Base-by-base conservation (phyloP, 2,113 vertebrate genomes). In the Ceyx margarethae region DNA sequence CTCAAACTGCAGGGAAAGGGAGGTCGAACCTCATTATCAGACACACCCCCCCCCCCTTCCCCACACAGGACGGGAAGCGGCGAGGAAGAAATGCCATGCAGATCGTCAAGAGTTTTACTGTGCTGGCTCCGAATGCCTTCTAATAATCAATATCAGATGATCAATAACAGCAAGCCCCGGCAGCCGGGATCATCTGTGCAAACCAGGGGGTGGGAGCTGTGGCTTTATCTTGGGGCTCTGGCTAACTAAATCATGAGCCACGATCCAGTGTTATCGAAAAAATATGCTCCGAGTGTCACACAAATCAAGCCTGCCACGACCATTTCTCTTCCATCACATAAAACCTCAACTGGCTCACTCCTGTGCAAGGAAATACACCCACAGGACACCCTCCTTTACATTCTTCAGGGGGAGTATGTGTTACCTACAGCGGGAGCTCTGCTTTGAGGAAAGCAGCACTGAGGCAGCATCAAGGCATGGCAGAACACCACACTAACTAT, bases 131-230 rank as follows among this genome's bases (percentile, higher is more conserved):
- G 3, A 61, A 66, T 10, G 60, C 51, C 58, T 53, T 65, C 37
- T 5, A 77, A 50, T 94, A 95, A 94, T 95, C 95, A 79, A 76
- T 92, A 92, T 92, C 92, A 94, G 93, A 95, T 93, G 92, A 93
- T 93, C 93, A 81, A 81, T 95, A 87, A 67, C 43, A 67, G 79
- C 18, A 50, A 56, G 75, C 56, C 45, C 67, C 45, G 3, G 65
- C 83, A 81, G 83, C 31, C 53, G 31, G 80, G 77, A 90, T 81
- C 61, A n/a, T 71, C 88, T 0, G 0, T 1, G 11, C 72, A 80
- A 77, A 87, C 46, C 53, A 72, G 35, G 71, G 76, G 73, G 68
- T 78, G 73, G 90, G 82, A 93, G 90, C 85, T 74, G 82, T 37
- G 91, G 85, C 69, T 95, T 93, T 83, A 88, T 83, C 65, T 90